phyloP scores from a whole-genome alignment of 2,888 invertebrate genomes.

The Blastobasis lacticolella region DNA sequence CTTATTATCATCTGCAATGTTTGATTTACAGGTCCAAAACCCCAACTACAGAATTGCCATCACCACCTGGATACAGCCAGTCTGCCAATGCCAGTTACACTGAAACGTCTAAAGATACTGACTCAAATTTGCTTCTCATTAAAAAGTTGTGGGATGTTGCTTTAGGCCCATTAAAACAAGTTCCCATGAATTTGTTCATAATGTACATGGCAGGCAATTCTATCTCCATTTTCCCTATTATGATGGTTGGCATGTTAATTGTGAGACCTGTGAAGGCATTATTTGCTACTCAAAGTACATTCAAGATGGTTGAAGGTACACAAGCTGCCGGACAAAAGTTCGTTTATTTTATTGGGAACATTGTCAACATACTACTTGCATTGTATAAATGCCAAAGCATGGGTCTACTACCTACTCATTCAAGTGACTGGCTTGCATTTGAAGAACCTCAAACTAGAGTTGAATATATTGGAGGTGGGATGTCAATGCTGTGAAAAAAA shows the following conservation, averaged over 20 bases:
- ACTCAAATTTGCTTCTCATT: constrained; percentile 88
- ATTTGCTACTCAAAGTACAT: constrained; percentile 90
- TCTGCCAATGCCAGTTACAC: constrained; percentile 81
- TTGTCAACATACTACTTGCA: constrained; percentile 92
- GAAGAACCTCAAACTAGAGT: constrained; percentile 90
- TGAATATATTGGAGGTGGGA: constrained; percentile 90
- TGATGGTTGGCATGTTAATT: constrained; percentile 99
- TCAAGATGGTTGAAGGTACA: constrained; percentile 95
- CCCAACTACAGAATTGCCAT: constrained; percentile 73
- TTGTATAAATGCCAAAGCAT: constrained; percentile 98
- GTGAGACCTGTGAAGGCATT: constrained; percentile 96
- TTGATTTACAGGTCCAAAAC: constrained; percentile 36
- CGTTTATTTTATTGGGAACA: constrained; percentile 94
- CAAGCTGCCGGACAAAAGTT: constrained; percentile 93
- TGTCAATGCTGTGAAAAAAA: constrained; percentile 71
- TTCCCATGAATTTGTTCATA: constrained; percentile 99
- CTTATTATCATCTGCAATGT: neutral
- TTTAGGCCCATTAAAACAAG: constrained; percentile 94
- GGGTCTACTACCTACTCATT: constrained; percentile 96
- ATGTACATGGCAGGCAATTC: constrained; percentile 99
- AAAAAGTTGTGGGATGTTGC: constrained; percentile 99
- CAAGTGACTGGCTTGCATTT: constrained; percentile 99
- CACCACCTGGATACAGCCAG: constrained; percentile 90
- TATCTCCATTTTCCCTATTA: constrained; percentile 99
- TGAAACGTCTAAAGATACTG: constrained; percentile 87